Conservation (phyloP, 2,113 vertebrate species). For the Spheniscus mendiculus region DNA sequence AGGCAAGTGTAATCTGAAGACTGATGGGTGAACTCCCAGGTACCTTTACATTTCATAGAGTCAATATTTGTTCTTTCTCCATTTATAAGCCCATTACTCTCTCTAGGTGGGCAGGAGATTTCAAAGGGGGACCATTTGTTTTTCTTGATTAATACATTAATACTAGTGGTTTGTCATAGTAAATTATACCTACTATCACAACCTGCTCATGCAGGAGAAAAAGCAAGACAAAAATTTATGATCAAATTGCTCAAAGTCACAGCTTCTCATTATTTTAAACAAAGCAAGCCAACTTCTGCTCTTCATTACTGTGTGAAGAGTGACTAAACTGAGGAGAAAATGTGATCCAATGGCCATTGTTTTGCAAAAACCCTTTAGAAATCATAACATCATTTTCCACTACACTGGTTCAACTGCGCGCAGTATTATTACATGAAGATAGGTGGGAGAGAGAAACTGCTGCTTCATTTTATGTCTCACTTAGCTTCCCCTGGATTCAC, state of each 20-base stretch:
- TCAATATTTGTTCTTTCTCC: slow-evolving; percentile 63
- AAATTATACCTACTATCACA: slow-evolving; percentile 12
- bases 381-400: background rate
- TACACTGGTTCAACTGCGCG: background rate
- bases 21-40: slow-evolving; percentile 38
- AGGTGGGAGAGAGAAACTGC: background rate
- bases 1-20: slow-evolving; percentile 23
- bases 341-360: background rate
- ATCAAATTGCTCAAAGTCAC: background rate
- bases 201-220: background rate
- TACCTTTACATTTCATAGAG: slow-evolving; percentile 58
- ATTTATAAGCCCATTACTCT: slow-evolving; percentile 62
- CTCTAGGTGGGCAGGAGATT: slow-evolving; percentile 39
- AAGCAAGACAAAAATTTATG: background rate
- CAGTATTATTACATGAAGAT: background rate
- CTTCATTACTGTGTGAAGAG: background rate
- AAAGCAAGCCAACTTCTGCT: background rate
- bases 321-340: background rate
- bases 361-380: background rate
- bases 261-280: slow-evolving; percentile 5
- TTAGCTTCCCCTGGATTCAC: background rate
- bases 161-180: slow-evolving; percentile 3
- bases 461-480: background rate
- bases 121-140: slow-evolving; percentile 18
- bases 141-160: slow-evolving; percentile 37